phyloP scores from a whole-genome alignment of 1,140 invertebrate genomes.

The Camponotus vicinus region DNA sequence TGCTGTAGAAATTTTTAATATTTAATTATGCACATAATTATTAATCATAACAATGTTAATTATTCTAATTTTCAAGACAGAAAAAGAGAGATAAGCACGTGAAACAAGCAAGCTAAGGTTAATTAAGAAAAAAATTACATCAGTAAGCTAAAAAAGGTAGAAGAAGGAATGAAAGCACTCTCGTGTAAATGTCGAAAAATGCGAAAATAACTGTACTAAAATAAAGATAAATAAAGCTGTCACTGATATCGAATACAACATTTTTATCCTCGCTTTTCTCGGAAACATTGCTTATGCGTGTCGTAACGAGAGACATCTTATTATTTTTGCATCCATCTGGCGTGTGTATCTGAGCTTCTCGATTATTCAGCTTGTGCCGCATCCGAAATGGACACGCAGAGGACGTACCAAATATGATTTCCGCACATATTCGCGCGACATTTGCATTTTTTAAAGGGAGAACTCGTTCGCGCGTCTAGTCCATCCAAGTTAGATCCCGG shows the following conservation, averaged over 20 bases:
- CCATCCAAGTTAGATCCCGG: conserved; percentile 47
- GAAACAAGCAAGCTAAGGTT: not conserved
- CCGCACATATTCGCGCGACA: conserved; percentile 6
- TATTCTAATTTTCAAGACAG: not conserved
- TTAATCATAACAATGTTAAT: conserved; percentile 3
- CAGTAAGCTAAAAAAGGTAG: not conserved
- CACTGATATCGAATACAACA: not conserved
- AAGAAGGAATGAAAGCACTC: not conserved
- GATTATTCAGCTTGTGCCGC: conserved; percentile 16
- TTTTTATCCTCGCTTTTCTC: not conserved
- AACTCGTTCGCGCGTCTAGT: not conserved
- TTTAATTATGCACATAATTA: not conserved
- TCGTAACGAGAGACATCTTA: conserved; percentile 41
- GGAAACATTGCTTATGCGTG: not conserved
- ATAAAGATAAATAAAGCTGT: conserved; percentile 25
- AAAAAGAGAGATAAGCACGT: not conserved
- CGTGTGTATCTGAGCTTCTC: not conserved
- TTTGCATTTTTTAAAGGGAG: conserved; percentile 48
- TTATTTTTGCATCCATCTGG: conserved; percentile 40
- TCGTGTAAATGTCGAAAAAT: conserved; percentile 10
- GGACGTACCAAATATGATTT: conserved; percentile 29
- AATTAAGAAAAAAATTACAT: not conserved
- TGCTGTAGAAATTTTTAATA: not conserved
- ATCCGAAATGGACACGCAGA: not conserved
- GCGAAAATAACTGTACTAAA: not conserved